phyloP scores from a whole-genome alignment of 1,140 invertebrate species.

The Chironomus striatipennis region DNA sequence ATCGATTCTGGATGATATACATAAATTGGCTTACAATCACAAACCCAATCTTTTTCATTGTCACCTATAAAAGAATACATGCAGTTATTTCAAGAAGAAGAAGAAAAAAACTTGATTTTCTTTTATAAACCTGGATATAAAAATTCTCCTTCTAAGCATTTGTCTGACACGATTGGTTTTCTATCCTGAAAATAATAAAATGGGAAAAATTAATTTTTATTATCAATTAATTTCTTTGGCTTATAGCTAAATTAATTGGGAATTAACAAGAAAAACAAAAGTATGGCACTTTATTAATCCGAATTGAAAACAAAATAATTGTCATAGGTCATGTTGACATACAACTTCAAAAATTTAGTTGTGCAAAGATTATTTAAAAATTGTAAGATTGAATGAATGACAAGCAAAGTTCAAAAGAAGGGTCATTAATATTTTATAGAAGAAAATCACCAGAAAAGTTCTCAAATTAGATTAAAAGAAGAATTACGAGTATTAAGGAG shows the following conservation, averaged over 20 bases:
- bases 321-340: not conserved
- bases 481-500: not conserved
- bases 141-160: constrained; percentile 51
- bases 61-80: constrained; percentile 33
- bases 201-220: no score
- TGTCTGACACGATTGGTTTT: constrained; percentile 46
- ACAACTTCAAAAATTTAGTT: not conserved
- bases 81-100: no score
- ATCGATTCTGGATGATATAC: constrained; percentile 51
- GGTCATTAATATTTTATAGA: not conserved
- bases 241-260: no score
- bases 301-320: not conserved
- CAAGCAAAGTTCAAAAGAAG: not conserved
- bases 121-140: constrained; percentile 48
- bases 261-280: no score
- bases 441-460: not conserved
- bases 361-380: not conserved
- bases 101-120: no score
- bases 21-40: constrained; percentile 39
- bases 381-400: not conserved
- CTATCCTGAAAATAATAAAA: constrained; percentile 40
- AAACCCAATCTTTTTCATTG: constrained; percentile 48
- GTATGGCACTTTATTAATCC: no score
- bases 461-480: not conserved
- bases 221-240: no score